These are phyloP conservation scores for Xylophagus ater DNA, from an alignment of 2,888 invertebrate genomes.

Conservation along the genomic window DNA sequence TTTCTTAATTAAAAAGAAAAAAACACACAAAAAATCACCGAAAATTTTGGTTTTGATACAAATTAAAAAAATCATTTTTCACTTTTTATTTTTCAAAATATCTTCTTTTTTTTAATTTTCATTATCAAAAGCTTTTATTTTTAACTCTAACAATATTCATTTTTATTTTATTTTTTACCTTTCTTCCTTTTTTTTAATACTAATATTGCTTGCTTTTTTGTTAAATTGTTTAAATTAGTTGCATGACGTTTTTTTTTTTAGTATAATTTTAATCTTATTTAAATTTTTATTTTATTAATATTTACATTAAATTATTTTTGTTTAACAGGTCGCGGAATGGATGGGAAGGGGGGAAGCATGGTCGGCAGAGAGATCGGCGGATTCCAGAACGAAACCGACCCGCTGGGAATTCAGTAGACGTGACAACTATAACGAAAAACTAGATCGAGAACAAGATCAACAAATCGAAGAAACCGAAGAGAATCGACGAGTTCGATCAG, in stretches of 20 bases:
- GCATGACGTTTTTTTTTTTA: too few relatives aligned
- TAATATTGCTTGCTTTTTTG: too few relatives aligned
- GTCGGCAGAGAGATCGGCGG: constrained; percentile 61
- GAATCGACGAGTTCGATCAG: constrained; percentile 28
- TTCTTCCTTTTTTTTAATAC: constrained; percentile 6
- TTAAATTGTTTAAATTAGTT: too few relatives aligned
- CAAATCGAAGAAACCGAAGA: constrained; percentile 21
- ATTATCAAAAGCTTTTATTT: too few relatives aligned
- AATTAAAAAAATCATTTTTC: too few relatives aligned
- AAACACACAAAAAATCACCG: too few relatives aligned
- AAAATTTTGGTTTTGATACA: too few relatives aligned
- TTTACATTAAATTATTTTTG: too few relatives aligned
- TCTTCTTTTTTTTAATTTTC: constrained; percentile 13
- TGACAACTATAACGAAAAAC: constrained; percentile 35
- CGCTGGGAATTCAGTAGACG: constrained; percentile 66
- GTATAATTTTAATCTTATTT: too few relatives aligned
- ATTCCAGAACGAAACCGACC: constrained; percentile 54
- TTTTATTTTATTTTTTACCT: constrained; percentile 1
- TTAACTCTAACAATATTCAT: constrained; percentile 14
- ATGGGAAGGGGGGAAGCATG: constrained; percentile 69
- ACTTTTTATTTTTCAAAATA: constrained; percentile 19
- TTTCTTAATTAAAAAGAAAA: too few relatives aligned
- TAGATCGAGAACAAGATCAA: constrained; percentile 39
- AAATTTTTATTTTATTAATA: too few relatives aligned
- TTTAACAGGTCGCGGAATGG: constrained; percentile 60